phyloP scores from a whole-genome alignment of 2,797 vertebrate genomes.

The Pseudochirops cupreus region DNA sequence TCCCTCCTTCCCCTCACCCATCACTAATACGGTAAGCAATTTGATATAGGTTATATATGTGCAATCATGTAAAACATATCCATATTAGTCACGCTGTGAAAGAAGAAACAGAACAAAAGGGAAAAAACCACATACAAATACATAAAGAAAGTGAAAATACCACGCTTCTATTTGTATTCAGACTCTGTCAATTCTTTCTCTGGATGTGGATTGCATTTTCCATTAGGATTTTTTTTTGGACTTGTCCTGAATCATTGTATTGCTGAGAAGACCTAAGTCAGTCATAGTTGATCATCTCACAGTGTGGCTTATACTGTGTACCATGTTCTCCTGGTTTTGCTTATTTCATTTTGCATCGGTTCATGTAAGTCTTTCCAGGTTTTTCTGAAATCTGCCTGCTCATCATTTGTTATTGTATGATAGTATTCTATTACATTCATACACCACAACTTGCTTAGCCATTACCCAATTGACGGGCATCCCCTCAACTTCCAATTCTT shows the following conservation, averaged over 20 bases:
- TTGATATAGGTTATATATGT: not conserved
- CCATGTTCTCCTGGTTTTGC: not conserved
- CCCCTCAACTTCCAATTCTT: not conserved
- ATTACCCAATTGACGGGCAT: not conserved
- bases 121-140: not conserved
- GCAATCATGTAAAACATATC: not conserved
- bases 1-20: not conserved
- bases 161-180: not conserved
- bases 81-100: not conserved
- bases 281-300: not conserved
- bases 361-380: not conserved
- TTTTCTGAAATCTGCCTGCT: not conserved
- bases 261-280: not conserved
- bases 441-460: not conserved
- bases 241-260: not conserved
- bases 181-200: not conserved
- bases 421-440: not conserved
- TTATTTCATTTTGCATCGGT: not conserved
- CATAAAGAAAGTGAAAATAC: not conserved
- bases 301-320: not conserved
- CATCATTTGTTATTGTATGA: not conserved
- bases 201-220: not conserved
- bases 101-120: not conserved
- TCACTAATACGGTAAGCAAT: not conserved
- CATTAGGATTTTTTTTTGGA: not conserved